Evolutionary conservation across 92 coral and sea anemone species (phyloP).

Genomic region (Umimayanthus chanpuru): DNA sequence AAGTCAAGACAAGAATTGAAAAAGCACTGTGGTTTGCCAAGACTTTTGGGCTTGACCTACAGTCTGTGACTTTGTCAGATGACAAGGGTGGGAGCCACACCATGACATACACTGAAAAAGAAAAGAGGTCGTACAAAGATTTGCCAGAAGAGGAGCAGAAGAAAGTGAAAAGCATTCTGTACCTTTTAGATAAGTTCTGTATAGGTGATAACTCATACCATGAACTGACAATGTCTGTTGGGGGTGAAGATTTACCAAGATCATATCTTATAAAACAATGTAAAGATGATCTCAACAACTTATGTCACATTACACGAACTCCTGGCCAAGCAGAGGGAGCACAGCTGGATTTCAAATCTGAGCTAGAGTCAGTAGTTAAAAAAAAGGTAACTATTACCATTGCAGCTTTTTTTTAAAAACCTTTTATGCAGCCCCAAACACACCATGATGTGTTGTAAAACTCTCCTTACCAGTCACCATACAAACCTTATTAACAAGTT

Average conservation of each 20-base stretch:
- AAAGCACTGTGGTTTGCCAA: too few species aligned
- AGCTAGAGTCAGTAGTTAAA: constrained; percentile 41
- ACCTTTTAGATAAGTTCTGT: too few species aligned
- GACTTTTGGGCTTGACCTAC: too few species aligned
- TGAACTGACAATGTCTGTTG: too few species aligned
- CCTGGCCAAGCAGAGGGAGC: constrained; percentile 66
- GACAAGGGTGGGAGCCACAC: too few species aligned
- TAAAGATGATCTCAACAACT: constrained; percentile 43
- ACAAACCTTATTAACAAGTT: constrained; percentile 7
- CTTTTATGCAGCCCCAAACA: constrained; percentile 17
- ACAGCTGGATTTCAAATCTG: constrained; percentile 50
- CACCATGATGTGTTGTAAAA: constrained; percentile 10
- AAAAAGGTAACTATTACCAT: constrained; percentile 20
- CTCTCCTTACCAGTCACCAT: constrained; percentile 2
- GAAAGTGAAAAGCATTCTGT: not conserved
- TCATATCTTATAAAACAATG: constrained; percentile 58
- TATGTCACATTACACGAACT: constrained; percentile 55
- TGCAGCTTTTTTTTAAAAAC: constrained; percentile 13
- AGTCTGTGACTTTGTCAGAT: too few species aligned
- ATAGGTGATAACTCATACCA: too few species aligned
- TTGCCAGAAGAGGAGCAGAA: too few species aligned
- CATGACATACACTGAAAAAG: too few species aligned
- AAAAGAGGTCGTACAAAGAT: not conserved
- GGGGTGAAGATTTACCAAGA: constrained; percentile 40
- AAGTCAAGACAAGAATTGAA: too few species aligned